These are phyloP conservation scores for Diloba caeruleocephala DNA, from an alignment of 2,888 invertebrate genomes.

Conservation along the genomic window DNA sequence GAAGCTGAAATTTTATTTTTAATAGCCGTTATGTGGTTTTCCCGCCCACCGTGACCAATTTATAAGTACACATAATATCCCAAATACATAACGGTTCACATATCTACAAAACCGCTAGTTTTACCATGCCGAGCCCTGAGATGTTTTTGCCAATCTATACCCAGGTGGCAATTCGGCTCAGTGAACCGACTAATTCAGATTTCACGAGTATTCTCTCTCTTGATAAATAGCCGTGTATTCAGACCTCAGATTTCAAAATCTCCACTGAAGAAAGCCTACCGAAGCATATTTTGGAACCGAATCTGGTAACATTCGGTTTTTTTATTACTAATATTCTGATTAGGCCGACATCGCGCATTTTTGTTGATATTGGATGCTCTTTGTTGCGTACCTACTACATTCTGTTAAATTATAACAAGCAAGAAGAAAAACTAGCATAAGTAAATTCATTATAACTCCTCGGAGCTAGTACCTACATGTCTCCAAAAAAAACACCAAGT, in stretches of 20 bases:
- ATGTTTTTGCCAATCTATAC: slow-evolving; percentile 18
- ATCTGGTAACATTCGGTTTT: no score
- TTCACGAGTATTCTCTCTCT: slow-evolving; percentile 10
- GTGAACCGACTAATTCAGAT: slow-evolving; percentile 32
- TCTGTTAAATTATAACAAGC: no score
- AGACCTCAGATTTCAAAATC: slow-evolving; percentile 21
- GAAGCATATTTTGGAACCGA: not conserved
- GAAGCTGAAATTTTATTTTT: no score
- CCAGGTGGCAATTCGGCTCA: slow-evolving; percentile 26
- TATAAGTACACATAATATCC: not conserved
- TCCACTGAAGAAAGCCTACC: not conserved
- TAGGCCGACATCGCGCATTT: no score
- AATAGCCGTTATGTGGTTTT: no score
- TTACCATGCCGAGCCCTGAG: no score
- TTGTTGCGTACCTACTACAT: no score
- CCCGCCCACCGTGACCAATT: not conserved
- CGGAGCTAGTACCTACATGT: slow-evolving; percentile 22
- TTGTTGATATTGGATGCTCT: no score
- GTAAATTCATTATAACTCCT: slow-evolving; percentile 39
- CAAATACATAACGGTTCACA: not conserved
- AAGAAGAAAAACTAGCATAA: no score
- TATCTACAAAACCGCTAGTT: slow-evolving; percentile 9
- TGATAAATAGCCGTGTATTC: slow-evolving; percentile 13
- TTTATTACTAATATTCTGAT: no score
- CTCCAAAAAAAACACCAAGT: slow-evolving; percentile 19